Evolutionary conservation across 2,797 vertebrate species (phyloP).

Genomic region (Phylloscopus collybita): DNA sequence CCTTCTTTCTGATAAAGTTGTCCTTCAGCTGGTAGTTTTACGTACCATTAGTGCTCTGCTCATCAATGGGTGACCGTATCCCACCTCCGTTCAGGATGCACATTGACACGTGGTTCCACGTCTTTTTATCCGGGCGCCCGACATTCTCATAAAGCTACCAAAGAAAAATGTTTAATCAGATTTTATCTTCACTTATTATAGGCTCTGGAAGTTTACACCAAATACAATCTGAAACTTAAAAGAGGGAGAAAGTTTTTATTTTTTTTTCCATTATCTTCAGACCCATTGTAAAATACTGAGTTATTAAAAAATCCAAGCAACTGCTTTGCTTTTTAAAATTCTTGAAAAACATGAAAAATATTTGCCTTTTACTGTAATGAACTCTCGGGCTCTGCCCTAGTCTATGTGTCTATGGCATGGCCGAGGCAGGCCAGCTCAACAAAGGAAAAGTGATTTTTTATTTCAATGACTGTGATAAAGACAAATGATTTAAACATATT

Average conservation of each 20-base stretch:
- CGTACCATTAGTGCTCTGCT: constrained; percentile 82
- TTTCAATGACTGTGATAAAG: not conserved
- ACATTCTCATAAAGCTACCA: constrained; percentile 87
- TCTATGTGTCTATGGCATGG: not conserved
- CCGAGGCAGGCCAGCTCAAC: not conserved
- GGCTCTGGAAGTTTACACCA: not conserved
- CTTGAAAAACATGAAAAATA: not conserved
- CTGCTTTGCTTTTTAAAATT: not conserved
- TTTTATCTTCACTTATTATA: not conserved
- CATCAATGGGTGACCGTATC: constrained; percentile 86
- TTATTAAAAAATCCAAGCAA: not conserved
- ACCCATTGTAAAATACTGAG: not conserved
- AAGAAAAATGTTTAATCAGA: not conserved
- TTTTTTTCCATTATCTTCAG: not conserved
- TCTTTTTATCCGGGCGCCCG: constrained; percentile 65
- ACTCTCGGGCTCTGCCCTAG: fast-evolving
- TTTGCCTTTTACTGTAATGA: not conserved
- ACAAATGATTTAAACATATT: not conserved
- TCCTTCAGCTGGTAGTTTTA: not conserved
- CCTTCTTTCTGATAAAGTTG: not conserved
- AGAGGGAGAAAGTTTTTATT: not conserved
- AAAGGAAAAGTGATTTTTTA: not conserved
- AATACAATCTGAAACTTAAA: not conserved
- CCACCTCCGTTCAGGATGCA: constrained; percentile 88
- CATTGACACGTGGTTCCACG: constrained; percentile 91